phyloP scores from a whole-genome alignment of 2,797 vertebrate species.

The Pangasius larnaudii region DNA sequence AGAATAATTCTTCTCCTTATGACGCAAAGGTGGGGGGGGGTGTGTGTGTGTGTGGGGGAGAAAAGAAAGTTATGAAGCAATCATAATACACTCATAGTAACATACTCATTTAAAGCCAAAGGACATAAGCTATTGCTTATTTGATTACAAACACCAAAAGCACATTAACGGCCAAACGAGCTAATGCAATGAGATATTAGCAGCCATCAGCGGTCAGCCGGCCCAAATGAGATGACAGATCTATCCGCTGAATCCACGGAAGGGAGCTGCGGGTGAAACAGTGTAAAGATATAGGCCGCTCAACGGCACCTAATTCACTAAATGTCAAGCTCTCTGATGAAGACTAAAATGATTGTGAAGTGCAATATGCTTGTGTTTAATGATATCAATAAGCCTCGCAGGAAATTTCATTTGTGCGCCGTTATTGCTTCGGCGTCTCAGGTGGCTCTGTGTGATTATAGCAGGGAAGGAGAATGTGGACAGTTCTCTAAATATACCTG shows the following conservation, averaged over 20 bases:
- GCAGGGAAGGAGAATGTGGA: slow-evolving; percentile 43
- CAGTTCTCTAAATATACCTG: slow-evolving; percentile 38
- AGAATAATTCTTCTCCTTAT: slow-evolving; percentile 7
- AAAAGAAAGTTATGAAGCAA: slow-evolving; percentile 42
- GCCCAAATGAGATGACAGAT: slow-evolving; percentile 79
- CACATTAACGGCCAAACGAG: slow-evolving; percentile 62
- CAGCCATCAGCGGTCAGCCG: slow-evolving; percentile 74
- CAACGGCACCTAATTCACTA: slow-evolving; percentile 79
- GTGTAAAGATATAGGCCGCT: slow-evolving; percentile 69
- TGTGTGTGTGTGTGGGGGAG: too few relatives aligned
- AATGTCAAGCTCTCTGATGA: slow-evolving; percentile 83
- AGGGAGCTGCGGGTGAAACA: slow-evolving; percentile 61
- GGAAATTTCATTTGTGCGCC: slow-evolving; percentile 81
- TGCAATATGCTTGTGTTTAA: slow-evolving; percentile 83
- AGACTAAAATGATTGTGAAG: slow-evolving; percentile 82
- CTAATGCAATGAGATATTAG: slow-evolving; percentile 59
- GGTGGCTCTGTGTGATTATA: slow-evolving; percentile 66
- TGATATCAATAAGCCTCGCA: slow-evolving; percentile 84
- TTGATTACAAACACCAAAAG: slow-evolving; percentile 64
- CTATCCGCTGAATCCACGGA: slow-evolving; percentile 74
- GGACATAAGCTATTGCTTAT: slow-evolving; percentile 67
- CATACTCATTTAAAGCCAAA: slow-evolving; percentile 57
- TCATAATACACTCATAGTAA: slow-evolving; percentile 59
- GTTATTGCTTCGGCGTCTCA: slow-evolving; percentile 81
- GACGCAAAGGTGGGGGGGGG: neutral